Evolutionary conservation across 2,797 vertebrate species (phyloP), one percentile per base, ranked within the genome.

Genomic region (Gymnoscopelus braueri): DNA sequence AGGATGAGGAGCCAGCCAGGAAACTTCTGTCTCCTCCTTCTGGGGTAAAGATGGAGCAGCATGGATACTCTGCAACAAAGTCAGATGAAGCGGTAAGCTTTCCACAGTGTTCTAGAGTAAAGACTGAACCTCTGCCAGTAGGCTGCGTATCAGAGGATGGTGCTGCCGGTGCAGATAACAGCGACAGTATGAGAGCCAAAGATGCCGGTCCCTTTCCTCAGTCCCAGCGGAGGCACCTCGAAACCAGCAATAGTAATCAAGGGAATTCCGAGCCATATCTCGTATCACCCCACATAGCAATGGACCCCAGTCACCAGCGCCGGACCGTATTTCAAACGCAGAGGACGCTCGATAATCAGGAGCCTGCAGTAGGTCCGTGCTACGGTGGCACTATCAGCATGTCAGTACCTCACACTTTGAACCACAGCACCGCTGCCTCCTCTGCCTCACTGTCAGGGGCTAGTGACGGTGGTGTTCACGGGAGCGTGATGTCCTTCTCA

Each of bases 401-500:
- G 89, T 96, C 97, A 78, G 94, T 96, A 75, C 95, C 96, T 62
- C 91, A 94, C 0, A 89, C 94, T 5, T 82, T 93, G 66, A 94
- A 89, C 80, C 94, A 91, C 44, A 88, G 77, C 73, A 67, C 92
- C 2, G 80, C 93, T 0, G 60, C 79, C 62, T 80, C 86, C 0
- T 79, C 90, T 49, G 74, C 93, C 0, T 48, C 72, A 4, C 79
- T 87, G 2, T 77, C 89, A 0, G 88, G 83, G 64, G 72, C 71
- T 0, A 76, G 51, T 4, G 69, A 90, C 24, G 7, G 85, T 14
- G 63, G 82, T 53, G 91, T 93, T 26, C 94, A 90, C n/a, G 93
- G 96, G 3, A 95, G 96, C 24, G 95, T 99, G 81, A 97, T 99
- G 95, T 98, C 98, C 65, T 99, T 99, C 81, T 99, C 98, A 0